phyloP scores from a whole-genome alignment of 2,113 vertebrate genomes.

The Eudyptes chrysolophus region DNA sequence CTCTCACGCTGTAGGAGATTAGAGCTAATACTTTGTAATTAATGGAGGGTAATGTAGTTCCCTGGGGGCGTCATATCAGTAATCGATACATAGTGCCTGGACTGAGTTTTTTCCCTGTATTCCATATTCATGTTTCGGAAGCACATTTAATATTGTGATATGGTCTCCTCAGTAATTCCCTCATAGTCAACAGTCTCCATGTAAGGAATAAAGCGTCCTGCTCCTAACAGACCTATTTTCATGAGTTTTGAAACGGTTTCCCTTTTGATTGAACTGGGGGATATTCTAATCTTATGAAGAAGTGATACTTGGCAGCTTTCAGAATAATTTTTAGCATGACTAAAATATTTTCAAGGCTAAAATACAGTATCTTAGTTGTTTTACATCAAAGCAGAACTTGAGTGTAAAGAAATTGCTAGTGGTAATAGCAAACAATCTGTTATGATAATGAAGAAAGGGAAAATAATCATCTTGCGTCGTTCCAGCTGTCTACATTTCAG shows the following conservation, averaged over 20 bases:
- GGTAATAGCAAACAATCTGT: not conserved
- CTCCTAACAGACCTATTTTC: not conserved
- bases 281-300: not conserved
- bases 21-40: not conserved
- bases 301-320: not conserved
- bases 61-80: not conserved
- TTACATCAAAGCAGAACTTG: not conserved
- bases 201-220: not conserved
- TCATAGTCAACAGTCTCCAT: not conserved
- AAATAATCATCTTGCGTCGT: fast-evolving
- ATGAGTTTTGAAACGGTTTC: not conserved
- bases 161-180: not conserved
- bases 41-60: not conserved
- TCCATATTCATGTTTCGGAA: not conserved
- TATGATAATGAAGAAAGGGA: not conserved
- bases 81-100: not conserved
- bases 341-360: not conserved
- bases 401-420: not conserved
- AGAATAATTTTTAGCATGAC: not conserved
- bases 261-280: not conserved
- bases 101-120: not conserved
- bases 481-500: not conserved
- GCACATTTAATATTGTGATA: not conserved
- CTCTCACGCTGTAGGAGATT: not conserved
- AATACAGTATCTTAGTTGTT: not conserved